Conservation (phyloP, 2,797 vertebrate genomes). For the Myotis findleyi region DNA sequence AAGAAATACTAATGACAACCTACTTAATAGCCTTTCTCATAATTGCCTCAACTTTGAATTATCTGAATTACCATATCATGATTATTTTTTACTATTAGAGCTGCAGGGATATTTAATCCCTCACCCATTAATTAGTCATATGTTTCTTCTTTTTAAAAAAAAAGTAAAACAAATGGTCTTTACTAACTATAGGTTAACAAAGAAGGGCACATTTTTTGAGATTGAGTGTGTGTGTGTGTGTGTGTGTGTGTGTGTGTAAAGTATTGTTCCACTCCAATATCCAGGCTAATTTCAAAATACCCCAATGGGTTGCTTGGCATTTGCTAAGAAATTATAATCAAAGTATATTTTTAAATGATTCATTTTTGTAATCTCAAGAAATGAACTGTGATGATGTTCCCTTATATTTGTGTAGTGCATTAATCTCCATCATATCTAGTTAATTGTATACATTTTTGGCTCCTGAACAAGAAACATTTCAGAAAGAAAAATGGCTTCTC, state of each 20-base stretch:
- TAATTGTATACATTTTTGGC: conserved; percentile 50
- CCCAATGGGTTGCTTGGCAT: conserved; percentile 57
- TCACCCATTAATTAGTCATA: not conserved
- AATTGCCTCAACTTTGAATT: not conserved
- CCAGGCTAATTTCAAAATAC: conserved; percentile 70
- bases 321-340: conserved; percentile 67
- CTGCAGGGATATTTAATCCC: not conserved
- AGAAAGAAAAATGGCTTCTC: conserved; percentile 20
- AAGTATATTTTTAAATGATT: conserved; percentile 58
- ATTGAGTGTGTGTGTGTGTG: not conserved
- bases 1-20: not conserved
- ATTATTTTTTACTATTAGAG: not conserved
- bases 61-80: not conserved
- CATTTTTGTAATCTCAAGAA: conserved; percentile 51
- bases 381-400: not conserved
- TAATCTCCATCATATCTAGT: conserved; percentile 38
- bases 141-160: not conserved
- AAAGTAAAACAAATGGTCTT: not conserved
- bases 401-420: conserved; percentile 46
- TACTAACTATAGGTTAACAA: not conserved
- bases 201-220: not conserved
- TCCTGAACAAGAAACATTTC: conserved; percentile 17
- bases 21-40: not conserved
- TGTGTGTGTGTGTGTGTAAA: not conserved
- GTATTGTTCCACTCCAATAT: conserved; percentile 63